These are phyloP conservation scores for Xiphophorus birchmanni DNA, from an alignment of 2,797 vertebrate genomes.

Conservation along the genomic window DNA sequence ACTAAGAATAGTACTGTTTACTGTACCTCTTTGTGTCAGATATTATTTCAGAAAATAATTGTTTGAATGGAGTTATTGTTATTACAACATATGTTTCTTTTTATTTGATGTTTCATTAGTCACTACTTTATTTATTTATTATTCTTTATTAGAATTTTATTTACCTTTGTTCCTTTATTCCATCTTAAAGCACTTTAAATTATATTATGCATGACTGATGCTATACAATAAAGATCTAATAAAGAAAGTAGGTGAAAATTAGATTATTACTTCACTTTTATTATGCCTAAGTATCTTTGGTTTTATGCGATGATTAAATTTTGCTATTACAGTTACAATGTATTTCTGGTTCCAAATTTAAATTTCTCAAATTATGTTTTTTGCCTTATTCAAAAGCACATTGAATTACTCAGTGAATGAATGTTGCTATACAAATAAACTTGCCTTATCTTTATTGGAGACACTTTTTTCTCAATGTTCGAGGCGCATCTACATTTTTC, in stretches of 20 bases:
- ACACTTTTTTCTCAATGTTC: slow-evolving; percentile 7
- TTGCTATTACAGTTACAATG: background rate
- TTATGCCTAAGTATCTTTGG: background rate
- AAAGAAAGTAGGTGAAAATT: background rate
- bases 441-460: background rate
- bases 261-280: slow-evolving; percentile 2
- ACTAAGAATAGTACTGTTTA: background rate
- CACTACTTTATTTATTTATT: background rate
- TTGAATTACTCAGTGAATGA: background rate
- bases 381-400: background rate
- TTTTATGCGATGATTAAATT: background rate
- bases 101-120: background rate
- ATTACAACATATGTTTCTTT: background rate
- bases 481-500: background rate
- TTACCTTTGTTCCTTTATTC: background rate
- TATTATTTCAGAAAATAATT: background rate
- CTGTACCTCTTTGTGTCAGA: background rate
- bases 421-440: background rate
- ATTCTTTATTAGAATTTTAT: background rate
- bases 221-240: background rate
- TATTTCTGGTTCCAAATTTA: background rate
- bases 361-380: background rate
- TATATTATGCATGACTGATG: background rate
- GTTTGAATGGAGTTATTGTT: background rate
- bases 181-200: background rate